Evolutionary conservation across 2,113 vertebrate genomes (phyloP), one percentile per base, ranked within the genome.

Genomic region (Siphamia tubifer): DNA sequence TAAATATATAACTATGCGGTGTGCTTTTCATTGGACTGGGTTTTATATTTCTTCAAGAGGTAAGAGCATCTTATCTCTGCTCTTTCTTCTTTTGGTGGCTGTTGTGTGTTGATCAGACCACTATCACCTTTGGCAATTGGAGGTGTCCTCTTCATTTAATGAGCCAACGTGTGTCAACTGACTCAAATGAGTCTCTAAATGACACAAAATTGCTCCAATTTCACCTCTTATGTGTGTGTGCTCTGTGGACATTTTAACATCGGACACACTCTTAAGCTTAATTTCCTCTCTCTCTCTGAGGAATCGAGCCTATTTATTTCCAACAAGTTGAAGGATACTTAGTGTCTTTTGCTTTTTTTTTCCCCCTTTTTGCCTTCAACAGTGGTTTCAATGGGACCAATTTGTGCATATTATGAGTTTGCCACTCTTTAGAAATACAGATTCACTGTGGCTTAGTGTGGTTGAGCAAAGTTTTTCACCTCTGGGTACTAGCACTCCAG

Each of bases 341-440:
- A 68, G 27, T 28, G 42, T 55, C 9, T 68, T 53, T 64, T 9
- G 13, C 13, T 17, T 67, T 72, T 63, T 24, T 40, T 34, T 47
- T 77, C 63, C 30, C 55, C 24, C n/a, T n/a, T 52, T 55, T 52
- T 62, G 68, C 72, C 31, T 71, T 48, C 68, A 81, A 82, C 64
- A 68, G 27, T 49, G 66, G 81, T 77, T 84, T 89, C 87, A 54
- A 11, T 82, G 84, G 87, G 87, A 84, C 87, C 82, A 82, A 86
- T 90, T 89, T 81, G 65, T 60, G 55, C 67, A 49, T 64, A 83
- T 90, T 86, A 87, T 13, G 11, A 85, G 56, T 42, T 39, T 48
- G 45, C 42, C 27, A 60, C 51, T 65, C 49, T 65, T 79, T 61
- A 65, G 32, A 60, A 77, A 67, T 55, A 25, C 53, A 39, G 76